Percentiles rank a stretch among this genome's conserved stretches.
These are phyloP conservation scores for Oryctes rhinoceros DNA, from an alignment of 1,140 invertebrate species.

Conservation along the genomic window DNA sequence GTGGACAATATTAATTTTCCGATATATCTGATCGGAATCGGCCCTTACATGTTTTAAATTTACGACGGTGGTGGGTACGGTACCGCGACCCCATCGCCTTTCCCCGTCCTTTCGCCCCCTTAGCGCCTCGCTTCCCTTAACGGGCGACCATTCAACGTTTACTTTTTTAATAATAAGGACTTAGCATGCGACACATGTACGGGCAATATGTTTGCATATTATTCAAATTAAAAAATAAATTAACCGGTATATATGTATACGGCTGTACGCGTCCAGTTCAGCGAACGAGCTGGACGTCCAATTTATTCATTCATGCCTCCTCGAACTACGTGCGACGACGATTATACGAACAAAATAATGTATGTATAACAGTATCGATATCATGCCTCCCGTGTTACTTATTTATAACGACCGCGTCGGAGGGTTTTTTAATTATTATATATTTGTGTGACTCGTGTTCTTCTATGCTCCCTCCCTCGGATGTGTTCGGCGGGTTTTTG, in stretches of 20 bases:
- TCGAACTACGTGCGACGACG: slow-evolving; percentile 6
- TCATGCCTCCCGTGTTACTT: neutral
- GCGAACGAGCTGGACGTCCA: neutral
- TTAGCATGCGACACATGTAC: slow-evolving; percentile 9
- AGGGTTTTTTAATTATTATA: neutral
- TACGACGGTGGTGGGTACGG: slow-evolving; percentile 1
- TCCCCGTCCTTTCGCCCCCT: neutral
- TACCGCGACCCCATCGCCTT: neutral
- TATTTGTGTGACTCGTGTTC: neutral
- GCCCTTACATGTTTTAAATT: slow-evolving; percentile 8
- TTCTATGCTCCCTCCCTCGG: too few relatives aligned
- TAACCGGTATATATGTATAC: neutral
- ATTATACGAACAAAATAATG: slow-evolving; percentile 6
- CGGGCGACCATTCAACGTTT: slow-evolving; percentile 2
- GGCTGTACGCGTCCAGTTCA: neutral
- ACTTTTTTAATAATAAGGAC: slow-evolving; percentile 19
- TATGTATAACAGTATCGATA: slow-evolving; percentile 1
- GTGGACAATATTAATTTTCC: slow-evolving; percentile 15
- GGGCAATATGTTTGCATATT: slow-evolving; percentile 21
- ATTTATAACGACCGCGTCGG: neutral
- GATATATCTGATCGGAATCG: slow-evolving; percentile 10
- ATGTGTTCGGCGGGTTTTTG: too few relatives aligned
- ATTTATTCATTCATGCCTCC: slow-evolving; percentile 15
- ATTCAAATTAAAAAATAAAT: slow-evolving; percentile 23
- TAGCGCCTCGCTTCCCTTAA: neutral